Base-by-base conservation (phyloP, 1,140 invertebrate genomes). In the Bombus consobrinus region DNA sequence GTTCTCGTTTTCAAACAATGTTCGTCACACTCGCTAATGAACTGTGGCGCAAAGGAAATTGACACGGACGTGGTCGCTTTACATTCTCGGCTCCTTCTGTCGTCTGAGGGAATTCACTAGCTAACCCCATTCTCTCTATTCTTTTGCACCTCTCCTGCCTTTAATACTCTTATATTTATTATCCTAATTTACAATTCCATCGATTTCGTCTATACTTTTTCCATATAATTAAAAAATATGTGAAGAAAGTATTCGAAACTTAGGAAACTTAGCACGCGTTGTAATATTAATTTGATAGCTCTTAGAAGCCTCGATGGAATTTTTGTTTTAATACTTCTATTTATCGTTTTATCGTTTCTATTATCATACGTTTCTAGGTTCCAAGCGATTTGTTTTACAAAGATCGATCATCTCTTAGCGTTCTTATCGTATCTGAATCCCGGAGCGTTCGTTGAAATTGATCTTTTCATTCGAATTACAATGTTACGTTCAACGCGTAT, bases 1-100 rank as follows among this genome's bases (percentile, higher is more conserved):
- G 73, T 79, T 79, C 74, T 69, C 76, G 59, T 87, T 88, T 88
- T 80, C 77, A 81, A 87, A 84, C 86, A 81, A 72, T 64, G 47
- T 68, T 78, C 78, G 53, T 81, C 69, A 62, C 47, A 53, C 41
- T 82, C 64, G 43, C 73, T 85, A 84, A 84, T 79, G 81, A 88
- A 88, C 53, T 32, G 41, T 41, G 37, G n/a, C 37, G 75, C 66
- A 82, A 86, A 86, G 76, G 78, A 59, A 34, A 68, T 69, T 28
- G 83, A 86, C 74, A 37, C 64, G 41, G 41, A 71, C 72, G 53
- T 71, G 74, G 85, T 86, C 69, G 64, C 83, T 80, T 81, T 79
- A 62, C 59, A n/a, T 28, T 25, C 2, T 3, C 32, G 5, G 5
- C 80, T 41, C 68, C n/a, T 82, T 64, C 39, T 64, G 53, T 73